Evolutionary conservation across 2,113 vertebrate species (phyloP).

Genomic region (Epinephelus cyanopodus): DNA sequence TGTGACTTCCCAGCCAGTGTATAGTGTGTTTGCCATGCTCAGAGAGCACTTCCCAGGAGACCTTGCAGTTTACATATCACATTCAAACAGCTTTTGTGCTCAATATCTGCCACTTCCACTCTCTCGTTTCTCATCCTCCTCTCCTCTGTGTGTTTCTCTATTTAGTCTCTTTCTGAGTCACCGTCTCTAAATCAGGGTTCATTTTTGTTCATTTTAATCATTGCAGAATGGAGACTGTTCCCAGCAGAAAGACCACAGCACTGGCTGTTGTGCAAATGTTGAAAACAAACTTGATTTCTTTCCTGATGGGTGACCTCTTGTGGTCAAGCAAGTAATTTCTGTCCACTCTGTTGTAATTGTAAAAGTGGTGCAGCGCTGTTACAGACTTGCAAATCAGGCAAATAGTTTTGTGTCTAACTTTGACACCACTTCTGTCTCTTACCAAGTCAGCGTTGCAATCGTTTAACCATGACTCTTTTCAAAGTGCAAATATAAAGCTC

Average conservation of each 20-base stretch:
- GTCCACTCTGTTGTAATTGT: not conserved
- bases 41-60: slow-evolving; percentile 72
- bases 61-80: slow-evolving; percentile 78
- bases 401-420: not conserved
- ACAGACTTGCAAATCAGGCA: not conserved
- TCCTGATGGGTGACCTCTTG: slow-evolving; percentile 62
- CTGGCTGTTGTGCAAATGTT: not conserved
- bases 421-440: not conserved
- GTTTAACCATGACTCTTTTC: not conserved
- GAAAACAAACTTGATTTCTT: slow-evolving; percentile 16
- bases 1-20: slow-evolving; percentile 43
- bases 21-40: slow-evolving; percentile 60
- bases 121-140: slow-evolving; percentile 29
- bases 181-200: slow-evolving; percentile 24
- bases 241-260: not conserved
- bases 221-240: slow-evolving; percentile 19
- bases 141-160: slow-evolving; percentile 18
- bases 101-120: slow-evolving; percentile 69
- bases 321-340: slow-evolving; percentile 37
- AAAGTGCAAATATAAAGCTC: not conserved
- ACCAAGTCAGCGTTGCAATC: not conserved
- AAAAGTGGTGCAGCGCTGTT: not conserved
- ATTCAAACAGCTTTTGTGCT: slow-evolving; percentile 78
- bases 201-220: slow-evolving; percentile 26
- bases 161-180: slow-evolving; percentile 31